Conservation (phyloP, 2,888 invertebrate species). For the Antheraea yamamai region DNA sequence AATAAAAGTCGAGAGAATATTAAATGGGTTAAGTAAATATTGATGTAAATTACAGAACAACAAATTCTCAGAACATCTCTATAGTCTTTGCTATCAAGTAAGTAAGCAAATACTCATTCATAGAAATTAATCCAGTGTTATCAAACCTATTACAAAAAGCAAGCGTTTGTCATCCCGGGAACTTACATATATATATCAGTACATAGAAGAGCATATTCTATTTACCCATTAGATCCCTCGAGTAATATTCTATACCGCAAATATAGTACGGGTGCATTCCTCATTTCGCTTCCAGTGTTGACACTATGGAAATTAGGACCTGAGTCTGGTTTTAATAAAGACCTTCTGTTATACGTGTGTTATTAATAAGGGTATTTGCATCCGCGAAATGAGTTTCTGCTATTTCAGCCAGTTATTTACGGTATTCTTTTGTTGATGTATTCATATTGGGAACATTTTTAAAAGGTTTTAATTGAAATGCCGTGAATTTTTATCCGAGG, state of each 20-base stretch:
- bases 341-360: slow-evolving; percentile 43
- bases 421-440: slow-evolving; percentile 1
- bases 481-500: background rate
- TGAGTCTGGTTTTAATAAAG: slow-evolving; percentile 60
- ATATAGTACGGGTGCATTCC: slow-evolving; percentile 49
- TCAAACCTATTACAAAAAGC: background rate
- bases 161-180: background rate
- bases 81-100: background rate
- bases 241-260: slow-evolving; percentile 39
- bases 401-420: slow-evolving; percentile 17
- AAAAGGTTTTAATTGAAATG: background rate
- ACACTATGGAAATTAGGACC: slow-evolving; percentile 67
- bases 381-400: slow-evolving; percentile 45
- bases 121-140: background rate
- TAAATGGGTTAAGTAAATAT: no score
- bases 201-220: slow-evolving; percentile 20
- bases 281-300: slow-evolving; percentile 54
- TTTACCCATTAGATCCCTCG: slow-evolving; percentile 36
- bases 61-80: background rate
- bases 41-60: background rate
- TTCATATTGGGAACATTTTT: background rate
- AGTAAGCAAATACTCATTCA: background rate
- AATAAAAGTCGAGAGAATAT: no score
- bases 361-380: slow-evolving; percentile 56
- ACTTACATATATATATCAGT: background rate